Base-by-base conservation (phyloP, 1,140 invertebrate genomes). In the Acromyrmex heyeri region DNA sequence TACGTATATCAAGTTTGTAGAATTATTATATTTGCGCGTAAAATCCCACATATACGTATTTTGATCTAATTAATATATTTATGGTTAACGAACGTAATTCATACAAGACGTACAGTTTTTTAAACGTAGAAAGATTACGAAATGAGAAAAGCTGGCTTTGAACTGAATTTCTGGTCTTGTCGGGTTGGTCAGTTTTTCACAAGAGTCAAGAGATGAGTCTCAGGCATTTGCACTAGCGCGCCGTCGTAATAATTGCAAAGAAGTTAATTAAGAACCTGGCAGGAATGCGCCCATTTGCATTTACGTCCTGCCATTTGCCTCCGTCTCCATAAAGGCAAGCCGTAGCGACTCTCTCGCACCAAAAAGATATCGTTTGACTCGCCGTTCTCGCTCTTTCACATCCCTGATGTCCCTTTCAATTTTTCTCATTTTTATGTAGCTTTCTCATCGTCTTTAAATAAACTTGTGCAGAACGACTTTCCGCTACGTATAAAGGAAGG, bases 241-340 rank as follows among this genome's bases (percentile, higher is more conserved):
- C 82, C 59, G 57, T 79, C 86, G 86, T 86, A 87, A 92, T 92
- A 92, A 92, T 92, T 90, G 88, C 88, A 85, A 88, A 90, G 87
- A 91, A 91, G 91, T 91, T 92, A 92, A 92, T 92, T 92, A 92
- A 91, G 88, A 90, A 91, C 64, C 48, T 57, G 64, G 85, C 83
- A 86, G 86, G 78, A 91, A 91, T 78, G 89, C 82, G 85, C 57
- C 87, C 85, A 91, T 92, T 92, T 92, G 87, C 91, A 92, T 92
- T 92, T 91, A 83, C 87, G 83, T 81, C 82, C 87, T 81, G 65
- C 78, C 83, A 86, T 91, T 90, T 87, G 73, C 89, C 75, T 85
- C 75, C 78, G 77, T 73, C 83, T 55, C 61, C 65, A 55, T 67
- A 48, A 62, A 85, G 75, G 5, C 12, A 53, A 38, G 50, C 70